Base-by-base conservation (phyloP, 2,888 invertebrate genomes). In the Spialia ferax region DNA sequence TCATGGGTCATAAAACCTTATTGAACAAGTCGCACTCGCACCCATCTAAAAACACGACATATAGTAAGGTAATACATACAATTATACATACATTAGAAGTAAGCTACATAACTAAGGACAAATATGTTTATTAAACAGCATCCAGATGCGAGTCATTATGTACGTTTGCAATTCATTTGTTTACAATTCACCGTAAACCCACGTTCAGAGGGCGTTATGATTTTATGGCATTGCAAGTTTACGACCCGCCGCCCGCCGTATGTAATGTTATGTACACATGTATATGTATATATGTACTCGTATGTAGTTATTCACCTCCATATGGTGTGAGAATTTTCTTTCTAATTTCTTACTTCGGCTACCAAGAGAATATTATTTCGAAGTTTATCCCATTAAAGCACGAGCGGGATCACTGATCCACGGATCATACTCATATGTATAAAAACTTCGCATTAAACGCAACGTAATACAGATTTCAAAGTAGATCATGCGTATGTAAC, bases 121-220 rank as follows among this genome's bases (percentile, higher is more conserved):
- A 73, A 76, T 68, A 75, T 87, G 87, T 90, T 91, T 89, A 84
- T 70, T 81, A 88, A 89, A 89, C 87, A 89, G 74, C 79, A 75
- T 76, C 71, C 81, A 78, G 81, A 79, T 84, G 82, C 79, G 75
- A 80, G 76, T 81, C 88, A 87, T 87, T 79, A 71, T 87, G 85
- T 78, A 72, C 79, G 75, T 71, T 74, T 79, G 78, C 74, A 76
- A 73, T 75, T 78, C 77, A 76, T 79, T 75, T 85, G 85, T 84
- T 87, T 84, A 77, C 70, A 56, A 68, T 71, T 65, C 50, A 57
- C 68, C 69, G 66, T 73, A 73, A 75, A 71, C 65, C 65, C 26
- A 59, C 59, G 65, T 59, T 23, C 64, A 23, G 57, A 64, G 57
- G 50, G 64, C 56, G 38, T 52, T 38, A 52, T 65, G 38, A 59